phyloP scores from a whole-genome alignment of 2,113 vertebrate genomes.

The Mastomys natalensis region DNA sequence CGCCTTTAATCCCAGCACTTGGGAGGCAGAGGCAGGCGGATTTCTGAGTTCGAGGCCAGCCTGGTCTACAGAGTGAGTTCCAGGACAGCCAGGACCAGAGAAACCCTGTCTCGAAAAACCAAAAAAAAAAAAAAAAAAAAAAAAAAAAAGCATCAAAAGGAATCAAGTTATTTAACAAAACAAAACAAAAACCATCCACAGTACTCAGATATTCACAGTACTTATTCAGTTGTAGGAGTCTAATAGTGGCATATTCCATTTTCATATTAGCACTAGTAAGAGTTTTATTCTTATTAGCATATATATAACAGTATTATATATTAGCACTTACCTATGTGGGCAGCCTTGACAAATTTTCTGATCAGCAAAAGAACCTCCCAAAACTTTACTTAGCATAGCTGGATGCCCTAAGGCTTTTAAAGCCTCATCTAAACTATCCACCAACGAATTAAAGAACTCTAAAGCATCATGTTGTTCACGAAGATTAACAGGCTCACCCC shows the following conservation, averaged over 20 bases:
- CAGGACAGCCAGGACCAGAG: too few species aligned
- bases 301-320: conserved; percentile 29
- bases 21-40: too few species aligned
- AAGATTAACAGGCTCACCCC: conserved; percentile 99
- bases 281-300: conserved; percentile 52
- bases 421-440: conserved; percentile 99
- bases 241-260: background rate
- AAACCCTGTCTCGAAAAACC: too few species aligned
- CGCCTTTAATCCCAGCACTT: too few species aligned
- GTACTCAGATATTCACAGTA: background rate
- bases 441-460: conserved; percentile 99
- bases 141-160: conserved; percentile 15
- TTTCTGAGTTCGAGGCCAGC: too few species aligned
- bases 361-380: conserved; percentile 99
- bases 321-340: conserved; percentile 93
- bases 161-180: conserved; percentile 36
- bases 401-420: conserved; percentile 98
- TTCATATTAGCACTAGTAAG: background rate
- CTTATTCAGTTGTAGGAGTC: background rate
- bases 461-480: conserved; percentile 98
- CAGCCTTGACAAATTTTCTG: conserved; percentile 99
- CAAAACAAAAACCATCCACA: background rate
- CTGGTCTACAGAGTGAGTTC: too few species aligned
- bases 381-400: conserved; percentile 98
- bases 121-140: too few species aligned